phyloP scores from a whole-genome alignment of 2,888 invertebrate genomes.

The Parapristionchus giblindavisi region DNA sequence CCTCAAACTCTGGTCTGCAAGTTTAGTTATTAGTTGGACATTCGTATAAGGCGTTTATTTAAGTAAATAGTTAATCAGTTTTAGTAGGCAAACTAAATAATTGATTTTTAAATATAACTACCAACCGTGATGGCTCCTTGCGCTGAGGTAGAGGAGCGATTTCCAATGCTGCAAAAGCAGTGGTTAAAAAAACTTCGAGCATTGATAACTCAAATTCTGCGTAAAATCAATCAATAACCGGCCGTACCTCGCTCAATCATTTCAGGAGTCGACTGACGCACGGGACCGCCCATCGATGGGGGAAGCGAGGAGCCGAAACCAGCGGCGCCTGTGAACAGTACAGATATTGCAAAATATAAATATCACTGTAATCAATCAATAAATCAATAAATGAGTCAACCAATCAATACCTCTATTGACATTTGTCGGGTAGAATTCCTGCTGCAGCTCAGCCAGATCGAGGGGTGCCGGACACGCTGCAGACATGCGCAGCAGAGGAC shows the following conservation, averaged over 20 bases:
- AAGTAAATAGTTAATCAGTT: neutral
- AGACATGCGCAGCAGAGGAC: conserved; percentile 16
- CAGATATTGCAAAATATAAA: neutral
- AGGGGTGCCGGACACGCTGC: conserved; percentile 25
- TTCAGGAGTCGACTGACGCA: conserved; percentile 8
- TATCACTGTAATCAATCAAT: neutral
- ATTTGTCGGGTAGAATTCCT: conserved; percentile 9
- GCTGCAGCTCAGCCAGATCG: neutral
- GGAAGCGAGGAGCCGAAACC: conserved; percentile 31
- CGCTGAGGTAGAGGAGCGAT: conserved; percentile 27
- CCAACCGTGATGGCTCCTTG: neutral
- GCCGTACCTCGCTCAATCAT: conserved; percentile 29
- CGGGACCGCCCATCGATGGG: conserved; percentile 35
- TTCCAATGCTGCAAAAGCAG: conserved; percentile 15
- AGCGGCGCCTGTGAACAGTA: conserved; percentile 1
- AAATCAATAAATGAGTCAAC: neutral
- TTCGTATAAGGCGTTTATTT: too few relatives aligned
- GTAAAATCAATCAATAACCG: neutral
- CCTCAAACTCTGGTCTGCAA: too few relatives aligned
- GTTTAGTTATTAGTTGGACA: too few relatives aligned
- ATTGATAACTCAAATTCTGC: neutral
- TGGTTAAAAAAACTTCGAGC: neutral
- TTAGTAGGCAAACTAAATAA: neutral
- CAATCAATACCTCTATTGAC: neutral
- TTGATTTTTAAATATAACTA: neutral